Evolutionary conservation across 2,797 vertebrate species (phyloP).

Genomic region (Sebastes diaconus): DNA sequence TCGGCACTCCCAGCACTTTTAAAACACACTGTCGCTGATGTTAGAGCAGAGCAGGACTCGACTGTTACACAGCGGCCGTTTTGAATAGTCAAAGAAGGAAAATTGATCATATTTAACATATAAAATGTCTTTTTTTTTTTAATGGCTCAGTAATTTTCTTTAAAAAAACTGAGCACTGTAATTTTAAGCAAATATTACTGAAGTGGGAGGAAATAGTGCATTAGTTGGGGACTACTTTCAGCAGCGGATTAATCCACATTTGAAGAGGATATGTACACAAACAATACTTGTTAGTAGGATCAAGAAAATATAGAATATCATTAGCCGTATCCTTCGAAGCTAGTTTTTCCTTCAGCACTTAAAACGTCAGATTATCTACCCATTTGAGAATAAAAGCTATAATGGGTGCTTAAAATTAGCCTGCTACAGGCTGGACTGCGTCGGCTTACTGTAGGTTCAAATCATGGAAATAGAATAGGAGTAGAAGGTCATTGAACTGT

Average conservation of each 20-base stretch:
- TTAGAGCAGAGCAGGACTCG: neutral
- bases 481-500: too few species aligned
- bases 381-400: neutral
- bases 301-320: neutral
- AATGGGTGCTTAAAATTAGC: neutral
- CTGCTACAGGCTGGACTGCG: too few species aligned
- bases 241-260: neutral
- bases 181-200: neutral
- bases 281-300: neutral
- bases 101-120: neutral
- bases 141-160: neutral
- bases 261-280: neutral
- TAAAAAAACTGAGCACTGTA: neutral
- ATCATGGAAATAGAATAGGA: too few species aligned
- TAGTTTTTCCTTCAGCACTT: neutral
- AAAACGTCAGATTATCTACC: neutral
- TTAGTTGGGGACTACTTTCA: neutral
- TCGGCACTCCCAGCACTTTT: slow-evolving; percentile 51
- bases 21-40: slow-evolving; percentile 5
- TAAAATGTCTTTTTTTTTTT: neutral
- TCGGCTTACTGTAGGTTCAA: too few species aligned
- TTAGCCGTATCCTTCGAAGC: neutral
- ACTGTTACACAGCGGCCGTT: slow-evolving; percentile 16
- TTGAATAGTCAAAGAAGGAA: slow-evolving; percentile 27
- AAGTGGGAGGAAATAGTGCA: neutral